Conservation (phyloP, 2,797 vertebrate species). For the Sebastes cheni region DNA sequence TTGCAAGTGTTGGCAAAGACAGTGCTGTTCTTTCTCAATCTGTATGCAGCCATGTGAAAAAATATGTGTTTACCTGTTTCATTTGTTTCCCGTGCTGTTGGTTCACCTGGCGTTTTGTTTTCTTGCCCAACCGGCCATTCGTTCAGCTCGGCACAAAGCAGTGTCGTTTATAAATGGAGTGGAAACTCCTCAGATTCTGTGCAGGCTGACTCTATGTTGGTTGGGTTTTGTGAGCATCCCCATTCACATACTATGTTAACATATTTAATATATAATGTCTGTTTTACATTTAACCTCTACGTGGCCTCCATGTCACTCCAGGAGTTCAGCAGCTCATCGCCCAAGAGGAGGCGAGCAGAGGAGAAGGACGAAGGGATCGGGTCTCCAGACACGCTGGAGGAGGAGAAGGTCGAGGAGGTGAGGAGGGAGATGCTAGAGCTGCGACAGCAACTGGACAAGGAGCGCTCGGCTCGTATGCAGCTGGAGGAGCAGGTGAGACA, state of each 20-base stretch:
- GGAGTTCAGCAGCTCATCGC: slow-evolving; percentile 93
- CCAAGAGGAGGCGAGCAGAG: slow-evolving; percentile 85
- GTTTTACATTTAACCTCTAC: neutral
- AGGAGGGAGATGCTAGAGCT: slow-evolving; percentile 76
- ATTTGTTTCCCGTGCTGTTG: neutral
- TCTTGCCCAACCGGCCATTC: neutral
- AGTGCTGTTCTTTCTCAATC: neutral
- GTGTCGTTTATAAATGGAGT: neutral
- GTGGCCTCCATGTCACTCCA: slow-evolving; percentile 33
- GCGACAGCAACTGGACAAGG: slow-evolving; percentile 74
- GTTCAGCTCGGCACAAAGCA: neutral
- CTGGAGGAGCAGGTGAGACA: slow-evolving; percentile 77
- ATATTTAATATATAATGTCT: neutral
- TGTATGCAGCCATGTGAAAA: neutral
- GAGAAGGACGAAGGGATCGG: slow-evolving; percentile 95
- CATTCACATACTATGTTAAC: neutral
- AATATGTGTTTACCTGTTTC: neutral
- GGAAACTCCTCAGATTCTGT: neutral
- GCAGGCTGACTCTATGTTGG: too few species aligned
- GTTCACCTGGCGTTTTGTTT: neutral
- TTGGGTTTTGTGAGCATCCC: neutral
- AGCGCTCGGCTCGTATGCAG: slow-evolving; percentile 80
- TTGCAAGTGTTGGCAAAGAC: neutral
- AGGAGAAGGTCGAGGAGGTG: slow-evolving; percentile 75
- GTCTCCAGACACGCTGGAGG: slow-evolving; percentile 77